Evolutionary conservation across 2,888 invertebrate genomes (phyloP).

Genomic region (Protophormia terraenovae): DNA sequence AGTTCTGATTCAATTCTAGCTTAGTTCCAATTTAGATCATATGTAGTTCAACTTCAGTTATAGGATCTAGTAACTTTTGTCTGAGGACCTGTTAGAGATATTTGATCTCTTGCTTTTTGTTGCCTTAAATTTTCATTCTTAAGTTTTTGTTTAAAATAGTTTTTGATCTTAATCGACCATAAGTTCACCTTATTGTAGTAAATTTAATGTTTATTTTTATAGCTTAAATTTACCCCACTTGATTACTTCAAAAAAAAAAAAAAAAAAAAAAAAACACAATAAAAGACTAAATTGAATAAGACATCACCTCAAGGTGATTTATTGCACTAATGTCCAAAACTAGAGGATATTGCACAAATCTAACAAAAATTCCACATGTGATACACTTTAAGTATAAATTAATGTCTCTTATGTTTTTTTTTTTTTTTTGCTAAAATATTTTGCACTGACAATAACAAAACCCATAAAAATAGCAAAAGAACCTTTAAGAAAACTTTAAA

Average conservation of each 20-base stretch:
- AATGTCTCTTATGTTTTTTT: conserved; percentile 19
- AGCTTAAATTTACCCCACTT: background rate
- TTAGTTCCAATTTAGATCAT: too few species aligned
- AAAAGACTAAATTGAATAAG: conserved; percentile 37
- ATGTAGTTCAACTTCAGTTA: too few species aligned
- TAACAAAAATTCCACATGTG: conserved; percentile 38
- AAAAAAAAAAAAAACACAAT: too few species aligned
- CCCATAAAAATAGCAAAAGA: conserved; percentile 31
- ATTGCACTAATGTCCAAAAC: conserved; percentile 14
- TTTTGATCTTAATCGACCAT: background rate
- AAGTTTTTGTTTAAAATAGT: too few species aligned
- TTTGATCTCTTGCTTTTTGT: too few species aligned
- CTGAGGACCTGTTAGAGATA: too few species aligned
- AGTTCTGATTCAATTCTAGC: too few species aligned
- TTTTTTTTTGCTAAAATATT: too few species aligned
- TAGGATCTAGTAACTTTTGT: too few species aligned
- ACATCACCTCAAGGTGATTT: conserved; percentile 55
- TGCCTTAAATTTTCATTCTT: too few species aligned
- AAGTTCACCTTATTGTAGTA: background rate
- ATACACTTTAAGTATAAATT: conserved; percentile 44
- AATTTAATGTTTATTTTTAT: background rate
- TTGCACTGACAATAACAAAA: background rate
- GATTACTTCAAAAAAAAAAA: background rate
- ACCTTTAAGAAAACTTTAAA: conserved; percentile 27
- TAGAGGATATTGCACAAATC: conserved; percentile 54